A percentile compares a stretch with the other conserved stretches of the same genome.
These are phyloP conservation scores for Musca vetustissima DNA, from an alignment of 1,140 invertebrate genomes.

Conservation along the genomic window DNA sequence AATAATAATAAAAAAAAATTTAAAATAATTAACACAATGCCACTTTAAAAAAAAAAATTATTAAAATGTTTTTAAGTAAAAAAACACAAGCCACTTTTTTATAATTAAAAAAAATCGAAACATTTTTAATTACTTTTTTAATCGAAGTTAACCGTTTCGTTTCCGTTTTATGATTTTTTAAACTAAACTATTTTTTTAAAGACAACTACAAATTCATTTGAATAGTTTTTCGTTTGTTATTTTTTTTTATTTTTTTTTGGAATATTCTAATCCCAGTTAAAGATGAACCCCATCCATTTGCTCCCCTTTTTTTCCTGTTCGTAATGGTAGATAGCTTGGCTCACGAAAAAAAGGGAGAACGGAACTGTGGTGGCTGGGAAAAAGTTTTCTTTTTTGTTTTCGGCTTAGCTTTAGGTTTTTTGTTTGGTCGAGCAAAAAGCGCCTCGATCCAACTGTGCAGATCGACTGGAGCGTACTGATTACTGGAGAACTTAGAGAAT, in stretches of 20 bases:
- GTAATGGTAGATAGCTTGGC: too few species aligned
- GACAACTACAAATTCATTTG: constrained; percentile 19
- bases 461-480: constrained; percentile 51
- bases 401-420: constrained; percentile 14
- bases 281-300: constrained; percentile 11
- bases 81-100: too few species aligned
- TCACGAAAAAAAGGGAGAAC: not conserved
- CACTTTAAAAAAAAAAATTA: too few species aligned
- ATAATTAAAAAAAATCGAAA: constrained; percentile 3
- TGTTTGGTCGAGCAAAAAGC: not conserved
- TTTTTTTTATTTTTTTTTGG: constrained; percentile 13
- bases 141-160: not conserved
- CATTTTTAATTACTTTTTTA: constrained; percentile 12
- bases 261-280: constrained; percentile 19
- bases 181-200: not conserved
- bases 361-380: not conserved
- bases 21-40: too few species aligned
- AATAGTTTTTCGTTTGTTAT: constrained; percentile 13
- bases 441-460: constrained; percentile 43
- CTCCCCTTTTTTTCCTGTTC: too few species aligned
- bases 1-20: too few species aligned
- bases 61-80: too few species aligned
- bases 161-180: not conserved
- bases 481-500: constrained; percentile 5
- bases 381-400: constrained; percentile 2